These are phyloP conservation scores for Blera fallax DNA, from an alignment of 2,888 invertebrate species.

Conservation along the genomic window DNA sequence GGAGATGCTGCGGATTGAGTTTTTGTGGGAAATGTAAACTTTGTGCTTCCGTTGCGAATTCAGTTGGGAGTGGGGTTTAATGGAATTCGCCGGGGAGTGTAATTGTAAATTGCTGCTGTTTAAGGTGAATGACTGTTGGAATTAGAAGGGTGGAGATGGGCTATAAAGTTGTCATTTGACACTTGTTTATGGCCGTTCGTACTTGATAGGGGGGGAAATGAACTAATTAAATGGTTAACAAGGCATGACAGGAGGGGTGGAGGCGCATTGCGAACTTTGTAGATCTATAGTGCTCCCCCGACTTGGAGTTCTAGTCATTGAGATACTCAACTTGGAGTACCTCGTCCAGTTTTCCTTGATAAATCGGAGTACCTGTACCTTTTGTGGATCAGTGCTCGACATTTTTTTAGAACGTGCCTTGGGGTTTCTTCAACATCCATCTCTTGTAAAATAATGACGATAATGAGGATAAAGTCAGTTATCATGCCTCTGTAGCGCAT, in stretches of 20 bases:
- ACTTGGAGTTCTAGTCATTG: too few relatives aligned
- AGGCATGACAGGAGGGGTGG: background rate
- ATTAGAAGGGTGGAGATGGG: conserved; percentile 1
- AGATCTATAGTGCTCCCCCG: too few relatives aligned
- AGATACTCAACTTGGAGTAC: too few relatives aligned
- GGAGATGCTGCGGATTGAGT: conserved; percentile 29
- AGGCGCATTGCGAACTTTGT: too few relatives aligned
- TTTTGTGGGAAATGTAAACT: conserved; percentile 67
- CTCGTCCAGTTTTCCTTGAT: too few relatives aligned
- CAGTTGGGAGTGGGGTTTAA: background rate
- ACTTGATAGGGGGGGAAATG: background rate
- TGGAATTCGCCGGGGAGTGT: conserved; percentile 31
- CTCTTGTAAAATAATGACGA: too few relatives aligned
- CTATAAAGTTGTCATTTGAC: conserved; percentile 56
- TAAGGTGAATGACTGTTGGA: conserved; percentile 53
- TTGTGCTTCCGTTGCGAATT: conserved; percentile 61
- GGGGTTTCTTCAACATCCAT: too few relatives aligned
- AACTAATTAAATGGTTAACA: conserved; percentile 37
- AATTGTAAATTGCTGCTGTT: conserved; percentile 56
- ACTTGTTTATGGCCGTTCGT: conserved; percentile 44
- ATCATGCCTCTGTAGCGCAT: too few relatives aligned
- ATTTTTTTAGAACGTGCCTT: too few relatives aligned
- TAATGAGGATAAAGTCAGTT: too few relatives aligned
- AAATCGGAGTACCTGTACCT: too few relatives aligned
- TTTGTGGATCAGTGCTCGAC: too few relatives aligned